Percentiles rank a stretch among this genome's conserved stretches.
phyloP scores from a whole-genome alignment of 53 echinoderm and acorn worm genomes.

The Hippasteria phrygiana region DNA sequence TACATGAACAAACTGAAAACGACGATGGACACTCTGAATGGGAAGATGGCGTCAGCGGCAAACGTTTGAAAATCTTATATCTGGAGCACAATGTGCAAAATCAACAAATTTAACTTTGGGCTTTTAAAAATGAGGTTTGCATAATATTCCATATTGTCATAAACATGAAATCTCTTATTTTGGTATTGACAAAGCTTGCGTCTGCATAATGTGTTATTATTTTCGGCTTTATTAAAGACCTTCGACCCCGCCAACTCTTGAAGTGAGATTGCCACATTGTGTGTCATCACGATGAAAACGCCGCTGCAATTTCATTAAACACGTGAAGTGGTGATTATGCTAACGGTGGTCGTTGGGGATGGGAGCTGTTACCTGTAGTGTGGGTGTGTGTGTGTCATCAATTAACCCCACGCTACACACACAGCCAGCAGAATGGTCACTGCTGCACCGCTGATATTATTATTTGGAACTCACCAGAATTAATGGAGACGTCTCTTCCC shows the following conservation, averaged over 20 bases:
- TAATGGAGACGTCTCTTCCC: not conserved
- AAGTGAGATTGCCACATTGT: not conserved
- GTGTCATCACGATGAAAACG: not conserved
- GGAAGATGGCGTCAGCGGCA: no score
- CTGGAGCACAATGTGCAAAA: no score
- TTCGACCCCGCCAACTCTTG: conserved; percentile 8
- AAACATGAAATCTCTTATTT: not conserved
- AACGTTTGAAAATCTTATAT: no score
- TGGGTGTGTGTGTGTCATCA: not conserved
- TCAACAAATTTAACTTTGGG: no score
- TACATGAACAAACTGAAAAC: no score
- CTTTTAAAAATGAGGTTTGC: no score
- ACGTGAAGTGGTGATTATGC: not conserved
- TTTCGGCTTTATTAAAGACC: not conserved
- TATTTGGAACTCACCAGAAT: not conserved
- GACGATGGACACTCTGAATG: no score
- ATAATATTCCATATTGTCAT: no score
- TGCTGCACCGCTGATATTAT: not conserved
- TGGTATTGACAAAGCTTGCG: not conserved
- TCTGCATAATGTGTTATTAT: conserved; percentile 3
- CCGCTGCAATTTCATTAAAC: not conserved
- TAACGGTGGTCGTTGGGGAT: not conserved
- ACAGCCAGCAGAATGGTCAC: not conserved
- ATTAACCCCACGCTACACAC: not conserved
- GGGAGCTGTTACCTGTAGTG: conserved; percentile 1